Base-by-base conservation (phyloP, 2,113 vertebrate species). In the Hiodon tergisus region DNA sequence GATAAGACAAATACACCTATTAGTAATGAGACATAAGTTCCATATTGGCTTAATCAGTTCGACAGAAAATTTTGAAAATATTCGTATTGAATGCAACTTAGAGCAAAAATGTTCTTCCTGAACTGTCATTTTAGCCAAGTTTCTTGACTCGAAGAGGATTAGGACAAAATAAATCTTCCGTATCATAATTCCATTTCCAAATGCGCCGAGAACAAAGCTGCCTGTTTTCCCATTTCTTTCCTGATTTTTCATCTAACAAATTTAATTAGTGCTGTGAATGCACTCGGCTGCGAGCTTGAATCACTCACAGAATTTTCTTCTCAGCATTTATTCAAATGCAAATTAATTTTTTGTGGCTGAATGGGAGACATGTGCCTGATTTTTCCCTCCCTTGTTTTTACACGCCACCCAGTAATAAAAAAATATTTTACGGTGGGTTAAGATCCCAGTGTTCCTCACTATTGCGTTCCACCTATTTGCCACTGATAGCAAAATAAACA, bases 291-390 rank as follows among this genome's bases (percentile, higher is more conserved):
- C 7, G 3, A 48, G 65, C 31, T 67, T n/a, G n/a, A 31, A 1
- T 31, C 31, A 31, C 4, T 55, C 9, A 6, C 10, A 52, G 4
- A 60, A 9, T 17, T 47, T 62, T 17, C 7, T 50, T n/a, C 14
- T 7, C 31, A 50, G 5, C 11, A 60, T 61, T 61, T 51, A 47
- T 59, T 72, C 54, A 61, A 52, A 62, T 59, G 57, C n/a, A 31
- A 69, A 75, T 69, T 7, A 69, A 69, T 68, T 67, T 54, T 9
- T 6, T 50, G 53, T 69, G 2, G 48, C 66, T n/a, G 60, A 50
- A 57, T 6, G 54, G 10, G 17, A 55, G 46, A 3, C 0, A 31
- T 8, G 0, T 8, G 11, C 13, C 14, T 31, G 10, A 57, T 57
- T 57, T 16, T 62, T 16, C 2, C 8, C 9, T 16, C 50, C 10